A percentile compares a stretch with the other conserved stretches of the same genome.
Conservation (phyloP, 1,140 invertebrate species). For the Drosophila micromelanica region DNA sequence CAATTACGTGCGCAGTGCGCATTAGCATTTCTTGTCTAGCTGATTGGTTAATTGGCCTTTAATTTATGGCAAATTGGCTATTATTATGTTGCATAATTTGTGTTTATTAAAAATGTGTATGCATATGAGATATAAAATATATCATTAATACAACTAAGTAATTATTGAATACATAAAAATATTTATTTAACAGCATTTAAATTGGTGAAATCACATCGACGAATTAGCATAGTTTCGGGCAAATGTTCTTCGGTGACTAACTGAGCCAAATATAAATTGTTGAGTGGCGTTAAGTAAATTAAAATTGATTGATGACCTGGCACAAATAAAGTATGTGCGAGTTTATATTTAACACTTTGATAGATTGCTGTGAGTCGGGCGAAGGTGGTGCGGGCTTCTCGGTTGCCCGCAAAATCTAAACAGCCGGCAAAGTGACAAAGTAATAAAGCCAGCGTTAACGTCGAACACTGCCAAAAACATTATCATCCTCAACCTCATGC, state of each 20-base stretch:
- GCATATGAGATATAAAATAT: not conserved
- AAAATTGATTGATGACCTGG: slow-evolving; percentile 76
- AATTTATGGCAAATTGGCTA: slow-evolving; percentile 68
- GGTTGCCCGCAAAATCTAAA: slow-evolving; percentile 17
- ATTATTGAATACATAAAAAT: too few relatives aligned
- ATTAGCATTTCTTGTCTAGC: slow-evolving; percentile 36
- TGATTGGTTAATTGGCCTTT: slow-evolving; percentile 76
- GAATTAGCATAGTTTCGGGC: slow-evolving; percentile 22
- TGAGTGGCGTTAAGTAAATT: slow-evolving; percentile 62
- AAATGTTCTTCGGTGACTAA: slow-evolving; percentile 10
- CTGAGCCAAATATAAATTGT: slow-evolving; percentile 44
- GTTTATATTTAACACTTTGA: slow-evolving; percentile 70
- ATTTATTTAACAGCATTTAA: slow-evolving; percentile 18
- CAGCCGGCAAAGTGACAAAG: slow-evolving; percentile 66
- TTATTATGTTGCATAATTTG: slow-evolving; percentile 8
- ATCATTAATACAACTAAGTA: too few relatives aligned
- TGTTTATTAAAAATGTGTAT: slow-evolving; percentile 2
- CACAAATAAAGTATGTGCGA: slow-evolving; percentile 24
- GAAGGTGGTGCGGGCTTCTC: slow-evolving; percentile 2
- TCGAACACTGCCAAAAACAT: slow-evolving; percentile 44
- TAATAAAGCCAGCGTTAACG: slow-evolving; percentile 49
- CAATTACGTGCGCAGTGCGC: slow-evolving; percentile 52
- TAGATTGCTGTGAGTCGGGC: slow-evolving; percentile 56
- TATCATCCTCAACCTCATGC: slow-evolving; percentile 33
- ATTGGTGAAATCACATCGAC: slow-evolving; percentile 19